Percentiles rank a stretch among this genome's conserved stretches.
Conservation (phyloP, 2,888 invertebrate genomes). For the Scaptomyza cyrtandrae region DNA sequence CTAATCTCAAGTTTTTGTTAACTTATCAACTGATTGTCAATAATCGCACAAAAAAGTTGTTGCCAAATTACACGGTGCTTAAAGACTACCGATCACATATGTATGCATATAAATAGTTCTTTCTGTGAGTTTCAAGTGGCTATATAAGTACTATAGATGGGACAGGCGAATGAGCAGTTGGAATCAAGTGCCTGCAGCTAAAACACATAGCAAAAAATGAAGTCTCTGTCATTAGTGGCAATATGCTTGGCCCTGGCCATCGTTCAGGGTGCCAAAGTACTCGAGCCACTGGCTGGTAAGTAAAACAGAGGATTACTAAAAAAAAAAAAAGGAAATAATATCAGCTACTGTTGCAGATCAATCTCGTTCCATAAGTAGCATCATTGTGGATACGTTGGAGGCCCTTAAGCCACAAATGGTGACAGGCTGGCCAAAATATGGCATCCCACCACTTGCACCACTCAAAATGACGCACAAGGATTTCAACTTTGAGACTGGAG, state of each 20-base stretch:
- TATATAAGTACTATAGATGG: conserved; percentile 51
- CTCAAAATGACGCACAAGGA: conserved; percentile 53
- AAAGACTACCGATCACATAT: conserved; percentile 6
- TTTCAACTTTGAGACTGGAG: conserved; percentile 44
- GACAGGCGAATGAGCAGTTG: conserved; percentile 24
- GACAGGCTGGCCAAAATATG: conserved; percentile 69
- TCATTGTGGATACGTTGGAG: conserved; percentile 63
- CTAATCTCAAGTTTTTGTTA: conserved; percentile 35
- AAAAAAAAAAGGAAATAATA: neutral
- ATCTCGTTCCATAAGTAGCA: conserved; percentile 61
- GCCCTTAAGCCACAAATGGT: conserved; percentile 56
- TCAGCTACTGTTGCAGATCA: conserved; percentile 41
- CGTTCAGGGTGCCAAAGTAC: conserved; percentile 48
- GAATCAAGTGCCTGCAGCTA: conserved; percentile 15
- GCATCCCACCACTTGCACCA: conserved; percentile 79
- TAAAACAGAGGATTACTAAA: neutral
- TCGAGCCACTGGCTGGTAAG: conserved; percentile 50
- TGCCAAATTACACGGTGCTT: conserved; percentile 44
- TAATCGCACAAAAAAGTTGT: conserved; percentile 41
- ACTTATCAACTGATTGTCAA: conserved; percentile 30
- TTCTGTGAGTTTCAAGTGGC: conserved; percentile 28
- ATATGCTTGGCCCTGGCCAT: conserved; percentile 40
- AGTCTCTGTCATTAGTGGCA: conserved; percentile 40
- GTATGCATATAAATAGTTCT: conserved; percentile 9
- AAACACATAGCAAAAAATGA: conserved; percentile 47